phyloP scores from a whole-genome alignment of 2,113 vertebrate genomes.

The Meriones unguiculatus region DNA sequence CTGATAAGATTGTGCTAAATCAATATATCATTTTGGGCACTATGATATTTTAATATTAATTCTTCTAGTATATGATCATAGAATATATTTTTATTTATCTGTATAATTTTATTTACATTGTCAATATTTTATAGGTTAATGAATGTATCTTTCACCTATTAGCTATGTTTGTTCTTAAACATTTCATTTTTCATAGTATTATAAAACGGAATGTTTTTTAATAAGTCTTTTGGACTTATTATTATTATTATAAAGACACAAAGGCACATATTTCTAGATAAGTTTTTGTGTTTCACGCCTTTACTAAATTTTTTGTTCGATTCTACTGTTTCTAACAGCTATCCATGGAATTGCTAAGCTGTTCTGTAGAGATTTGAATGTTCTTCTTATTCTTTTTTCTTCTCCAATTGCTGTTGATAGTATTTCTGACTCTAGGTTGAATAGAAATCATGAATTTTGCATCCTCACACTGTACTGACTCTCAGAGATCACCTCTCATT shows the following conservation, averaged over 20 bases:
- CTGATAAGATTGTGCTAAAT: neutral
- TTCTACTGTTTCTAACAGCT: neutral
- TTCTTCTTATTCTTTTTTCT: neutral
- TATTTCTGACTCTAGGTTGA: neutral
- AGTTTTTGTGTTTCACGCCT: neutral
- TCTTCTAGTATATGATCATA: neutral
- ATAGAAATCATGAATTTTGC: neutral
- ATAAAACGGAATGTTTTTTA: neutral
- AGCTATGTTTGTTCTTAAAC: neutral
- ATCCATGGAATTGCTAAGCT: neutral
- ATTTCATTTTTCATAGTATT: neutral
- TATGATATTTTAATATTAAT: neutral
- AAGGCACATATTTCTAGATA: neutral
- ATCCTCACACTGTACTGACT: neutral
- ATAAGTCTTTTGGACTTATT: no score
- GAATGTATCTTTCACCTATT: neutral
- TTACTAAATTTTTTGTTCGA: neutral
- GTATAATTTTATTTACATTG: neutral
- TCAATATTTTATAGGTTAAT: neutral
- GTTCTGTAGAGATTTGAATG: neutral
- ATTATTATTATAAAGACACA: neutral
- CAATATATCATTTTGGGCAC: neutral
- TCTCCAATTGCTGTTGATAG: neutral
- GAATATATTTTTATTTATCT: neutral
- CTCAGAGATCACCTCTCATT: neutral